These are phyloP conservation scores for Barbus barbus DNA, from an alignment of 2,113 vertebrate genomes.

Conservation along the genomic window DNA sequence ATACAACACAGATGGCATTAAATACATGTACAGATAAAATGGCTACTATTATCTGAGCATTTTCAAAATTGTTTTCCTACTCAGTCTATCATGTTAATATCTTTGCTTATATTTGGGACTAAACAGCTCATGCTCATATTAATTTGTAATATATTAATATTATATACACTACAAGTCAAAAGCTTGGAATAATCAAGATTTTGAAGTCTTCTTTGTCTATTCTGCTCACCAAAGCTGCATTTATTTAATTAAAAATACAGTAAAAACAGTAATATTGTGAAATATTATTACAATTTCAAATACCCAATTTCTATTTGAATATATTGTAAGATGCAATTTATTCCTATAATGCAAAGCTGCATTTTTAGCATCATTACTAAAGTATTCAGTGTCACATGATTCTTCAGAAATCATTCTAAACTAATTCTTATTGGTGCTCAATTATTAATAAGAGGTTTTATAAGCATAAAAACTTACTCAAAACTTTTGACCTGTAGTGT, in stretches of 20 bases:
- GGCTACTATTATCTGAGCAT: background rate
- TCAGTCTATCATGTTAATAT: background rate
- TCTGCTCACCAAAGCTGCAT: background rate
- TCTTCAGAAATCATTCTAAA: background rate
- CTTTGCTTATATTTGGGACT: background rate
- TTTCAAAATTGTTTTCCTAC: background rate
- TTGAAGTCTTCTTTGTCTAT: background rate
- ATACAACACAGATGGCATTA: background rate
- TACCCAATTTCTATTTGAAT: background rate
- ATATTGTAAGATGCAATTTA: background rate
- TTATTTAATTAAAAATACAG: background rate
- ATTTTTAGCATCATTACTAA: too few species aligned
- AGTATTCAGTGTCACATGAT: background rate
- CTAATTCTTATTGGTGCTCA: background rate
- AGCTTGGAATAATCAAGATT: background rate
- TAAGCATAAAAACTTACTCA: background rate
- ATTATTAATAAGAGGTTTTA: background rate
- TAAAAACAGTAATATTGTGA: background rate
- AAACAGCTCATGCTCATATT: background rate
- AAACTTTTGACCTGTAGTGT: background rate
- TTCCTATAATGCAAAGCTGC: background rate
- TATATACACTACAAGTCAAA: background rate
- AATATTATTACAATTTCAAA: background rate
- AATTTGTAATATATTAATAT: background rate
- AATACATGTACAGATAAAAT: background rate